Evolutionary conservation across 2,113 vertebrate species (phyloP), one percentile per base, ranked within the genome.

Genomic region (Gorsachius goisagi): DNA sequence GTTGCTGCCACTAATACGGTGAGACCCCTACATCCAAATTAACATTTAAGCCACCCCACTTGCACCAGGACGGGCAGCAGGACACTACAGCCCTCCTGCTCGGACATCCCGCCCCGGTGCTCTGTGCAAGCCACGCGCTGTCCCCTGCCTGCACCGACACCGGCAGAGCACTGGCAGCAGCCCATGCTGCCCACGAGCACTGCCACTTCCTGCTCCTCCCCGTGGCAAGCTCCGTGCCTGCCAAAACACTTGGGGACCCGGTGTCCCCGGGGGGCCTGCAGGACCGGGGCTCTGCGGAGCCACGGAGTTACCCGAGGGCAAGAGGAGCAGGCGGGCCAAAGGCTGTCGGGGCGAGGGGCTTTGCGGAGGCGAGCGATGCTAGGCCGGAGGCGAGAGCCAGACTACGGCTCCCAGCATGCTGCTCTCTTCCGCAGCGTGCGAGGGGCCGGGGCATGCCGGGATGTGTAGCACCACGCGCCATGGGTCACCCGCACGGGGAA

Each of bases 341-440:
- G 14, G 13, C 18, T 6, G 56, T 8, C 5, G 15, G 35, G 26
- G 35, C 22, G 7, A 14, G 22, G 30, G 14, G 55, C 62, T 68
- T 8, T 1, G 73, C 58, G 3, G 47, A 9, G 33, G 26, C 22
- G 35, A 84, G 24, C 64, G 3, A 12, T 22, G 63, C 35, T 41
- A 21, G 59, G 73, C 94, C 80, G 78, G 60, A 52, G 89, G 59
- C 9, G 37, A 45, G 35, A 2, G 13, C 26, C 52, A 3, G 88
- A 88, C 96, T 96, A 90, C 95, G 15, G 49, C 49, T 95, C 96
- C 95, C 95, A 60, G 92, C 82, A 90, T 89, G 90, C 96, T 30
- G 89, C 77, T 33, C 68, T 77, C 93, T 95, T 93, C 95, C 96
- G 93, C 5, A 8, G 66, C 23, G 3, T 1, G 45, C 9, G 3